Evolutionary conservation across 2,888 invertebrate species (phyloP).

Genomic region (Dynastes maya): DNA sequence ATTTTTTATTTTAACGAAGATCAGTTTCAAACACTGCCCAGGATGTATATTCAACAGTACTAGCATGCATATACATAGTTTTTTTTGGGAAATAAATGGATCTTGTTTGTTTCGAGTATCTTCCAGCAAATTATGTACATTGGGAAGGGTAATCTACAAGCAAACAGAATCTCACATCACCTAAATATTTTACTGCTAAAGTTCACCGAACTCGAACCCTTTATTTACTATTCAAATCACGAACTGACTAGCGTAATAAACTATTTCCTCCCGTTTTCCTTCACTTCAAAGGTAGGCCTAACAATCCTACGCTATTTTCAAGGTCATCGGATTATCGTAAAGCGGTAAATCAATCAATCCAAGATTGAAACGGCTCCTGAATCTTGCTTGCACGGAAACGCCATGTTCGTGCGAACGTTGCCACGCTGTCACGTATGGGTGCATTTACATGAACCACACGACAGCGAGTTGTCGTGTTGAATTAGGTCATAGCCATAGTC

Average conservation of each 20-base stretch:
- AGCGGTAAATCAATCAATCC: not conserved
- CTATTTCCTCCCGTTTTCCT: not conserved
- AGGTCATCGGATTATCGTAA: not conserved
- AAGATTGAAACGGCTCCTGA: constrained; percentile 1
- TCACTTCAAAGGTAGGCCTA: not conserved
- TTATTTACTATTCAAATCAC: not conserved
- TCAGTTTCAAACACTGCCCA: no score
- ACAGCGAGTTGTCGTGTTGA: not conserved
- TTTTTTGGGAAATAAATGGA: no score
- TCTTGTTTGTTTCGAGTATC: no score
- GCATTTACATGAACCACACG: not conserved
- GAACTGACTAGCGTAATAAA: not conserved
- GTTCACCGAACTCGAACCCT: not conserved
- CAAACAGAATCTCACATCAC: not conserved
- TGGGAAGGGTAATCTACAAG: no score
- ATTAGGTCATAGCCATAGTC: not conserved
- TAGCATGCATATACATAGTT: no score
- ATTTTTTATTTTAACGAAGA: no score
- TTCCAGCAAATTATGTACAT: no score
- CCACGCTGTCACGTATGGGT: not conserved
- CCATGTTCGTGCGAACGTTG: not conserved
- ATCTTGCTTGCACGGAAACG: not conserved
- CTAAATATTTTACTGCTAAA: not conserved
- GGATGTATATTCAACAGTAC: no score
- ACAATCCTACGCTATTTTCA: not conserved